Conservation (phyloP, 2,113 vertebrate genomes). For the Campylomormyrus tamandua region DNA sequence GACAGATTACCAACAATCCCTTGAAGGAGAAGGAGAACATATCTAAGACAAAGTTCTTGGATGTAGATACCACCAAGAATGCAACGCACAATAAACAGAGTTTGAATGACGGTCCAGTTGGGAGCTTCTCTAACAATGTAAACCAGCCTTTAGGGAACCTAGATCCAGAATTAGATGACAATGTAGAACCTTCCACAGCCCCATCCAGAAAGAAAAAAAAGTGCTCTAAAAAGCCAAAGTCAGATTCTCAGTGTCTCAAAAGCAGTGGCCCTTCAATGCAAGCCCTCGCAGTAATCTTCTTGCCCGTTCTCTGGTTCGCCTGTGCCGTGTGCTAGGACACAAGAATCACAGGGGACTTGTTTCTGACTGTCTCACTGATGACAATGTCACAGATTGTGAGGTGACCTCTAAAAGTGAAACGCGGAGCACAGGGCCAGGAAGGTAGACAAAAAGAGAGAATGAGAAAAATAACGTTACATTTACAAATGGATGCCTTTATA, state of each 20-base stretch:
- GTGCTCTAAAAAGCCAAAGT: conserved; percentile 88
- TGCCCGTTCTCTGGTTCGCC: conserved; percentile 57
- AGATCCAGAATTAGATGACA: conserved; percentile 58
- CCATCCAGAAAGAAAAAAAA: conserved; percentile 90
- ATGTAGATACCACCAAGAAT: conserved; percentile 72
- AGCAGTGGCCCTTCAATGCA: conserved; percentile 45
- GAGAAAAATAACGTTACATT: conserved; percentile 52
- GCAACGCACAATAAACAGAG: conserved; percentile 83
- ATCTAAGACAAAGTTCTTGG: conserved; percentile 75
- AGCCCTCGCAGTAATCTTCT: conserved; percentile 46
- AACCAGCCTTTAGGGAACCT: conserved; percentile 76
- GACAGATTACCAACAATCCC: conserved; percentile 75
- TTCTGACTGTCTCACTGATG: conserved; percentile 58
- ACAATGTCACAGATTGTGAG: conserved; percentile 60
- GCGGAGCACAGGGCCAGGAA: conserved; percentile 42
- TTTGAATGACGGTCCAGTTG: conserved; percentile 81
- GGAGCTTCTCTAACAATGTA: conserved; percentile 78
- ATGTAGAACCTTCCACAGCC: conserved; percentile 73
- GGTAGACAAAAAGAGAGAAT: conserved; percentile 42
- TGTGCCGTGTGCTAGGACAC: conserved; percentile 63
- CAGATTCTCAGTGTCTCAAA: conserved; percentile 83
- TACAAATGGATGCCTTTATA: conserved; percentile 75
- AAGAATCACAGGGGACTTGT: conserved; percentile 38
- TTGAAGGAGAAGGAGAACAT: conserved; percentile 87
- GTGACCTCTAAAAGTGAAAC: conserved; percentile 53